Base-by-base conservation (phyloP, 1,140 invertebrate genomes). In the Magallana ariakensis region DNA sequence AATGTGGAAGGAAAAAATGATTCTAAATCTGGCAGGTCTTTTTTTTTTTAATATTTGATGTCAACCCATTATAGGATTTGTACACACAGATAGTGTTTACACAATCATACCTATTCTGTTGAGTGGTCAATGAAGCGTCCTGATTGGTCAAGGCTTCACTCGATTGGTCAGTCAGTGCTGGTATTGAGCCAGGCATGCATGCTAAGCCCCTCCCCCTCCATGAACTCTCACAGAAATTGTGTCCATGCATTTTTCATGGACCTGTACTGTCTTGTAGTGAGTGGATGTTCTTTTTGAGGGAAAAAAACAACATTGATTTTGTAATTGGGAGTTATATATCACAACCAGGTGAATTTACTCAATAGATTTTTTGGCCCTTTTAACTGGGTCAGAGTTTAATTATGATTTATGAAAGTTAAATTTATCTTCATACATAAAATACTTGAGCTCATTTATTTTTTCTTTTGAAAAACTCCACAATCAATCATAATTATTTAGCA, bases 401-500 rank as follows among this genome's bases (percentile, higher is more conserved):
- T 75, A 75, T 75, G 66, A 75, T 75, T 75, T 75, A 75, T 75
- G 66, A 75, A 75, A 75, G 66, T 75, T 75, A 3, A 75, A 75
- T 75, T 75, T 26, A 75, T 75, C 66, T 75, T 75, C 66, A 75
- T 75, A 13, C 22, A 13, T 75, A 26, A 26, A 75, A 75, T 75
- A 75, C 19, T 75, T 75, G 9, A 26, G 6, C 66, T 75, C 66
- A 33, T 75, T 26, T 75, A 75, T 75, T 75, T 75, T n/a, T 75
- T 75, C 33, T 75, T 75, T 13, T 13, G 33, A 75, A 75, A 75
- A 46, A 46, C 33, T 46, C 66, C 66, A 75, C 66, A 75, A 75
- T 75, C 66, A 75, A 75, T 75, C 66, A 75, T 75, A 75, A 75
- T 75, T 22, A 75, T 13, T 11, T 75, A 75, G 33, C 22, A 70